phyloP scores from a whole-genome alignment of 37 sponge, comb jelly and placozoan genomes.

The Halisarca cf. caerulea region DNA sequence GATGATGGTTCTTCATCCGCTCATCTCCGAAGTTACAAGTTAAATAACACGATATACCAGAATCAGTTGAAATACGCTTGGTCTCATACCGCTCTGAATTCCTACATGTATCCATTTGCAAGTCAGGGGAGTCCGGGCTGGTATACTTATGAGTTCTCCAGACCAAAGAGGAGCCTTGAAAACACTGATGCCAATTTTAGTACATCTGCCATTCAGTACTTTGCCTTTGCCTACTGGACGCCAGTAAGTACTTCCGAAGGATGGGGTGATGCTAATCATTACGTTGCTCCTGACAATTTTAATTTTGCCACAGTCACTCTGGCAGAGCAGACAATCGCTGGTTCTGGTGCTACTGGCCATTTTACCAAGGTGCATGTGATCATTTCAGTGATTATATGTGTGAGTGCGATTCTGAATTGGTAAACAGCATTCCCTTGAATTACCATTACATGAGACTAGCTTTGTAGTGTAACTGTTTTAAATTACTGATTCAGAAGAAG shows the following conservation, averaged over 20 bases:
- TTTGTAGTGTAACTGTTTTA: no score
- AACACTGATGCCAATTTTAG: constrained; percentile 28
- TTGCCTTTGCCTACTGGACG: constrained; percentile 34
- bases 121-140: constrained; percentile 4
- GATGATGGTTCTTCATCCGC: constrained; percentile 14
- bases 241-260: background rate
- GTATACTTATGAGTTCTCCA: constrained; percentile 16
- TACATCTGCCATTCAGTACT: background rate
- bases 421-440: no score
- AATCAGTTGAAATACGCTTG: constrained; percentile 39
- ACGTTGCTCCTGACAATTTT: constrained; percentile 24
- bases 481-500: no score
- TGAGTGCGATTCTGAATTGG: no score
- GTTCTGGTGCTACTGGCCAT: background rate
- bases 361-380: no score
- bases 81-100: constrained; percentile 21
- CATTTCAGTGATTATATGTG: no score
- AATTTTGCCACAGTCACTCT: constrained; percentile 21
- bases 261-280: constrained; percentile 31
- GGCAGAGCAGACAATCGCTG: background rate
- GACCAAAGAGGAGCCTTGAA: background rate
- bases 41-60: background rate
- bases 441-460: no score
- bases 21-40: background rate
- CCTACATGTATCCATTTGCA: constrained; percentile 11